phyloP scores from a whole-genome alignment of 2,888 invertebrate species.

The Macaria liturata region DNA sequence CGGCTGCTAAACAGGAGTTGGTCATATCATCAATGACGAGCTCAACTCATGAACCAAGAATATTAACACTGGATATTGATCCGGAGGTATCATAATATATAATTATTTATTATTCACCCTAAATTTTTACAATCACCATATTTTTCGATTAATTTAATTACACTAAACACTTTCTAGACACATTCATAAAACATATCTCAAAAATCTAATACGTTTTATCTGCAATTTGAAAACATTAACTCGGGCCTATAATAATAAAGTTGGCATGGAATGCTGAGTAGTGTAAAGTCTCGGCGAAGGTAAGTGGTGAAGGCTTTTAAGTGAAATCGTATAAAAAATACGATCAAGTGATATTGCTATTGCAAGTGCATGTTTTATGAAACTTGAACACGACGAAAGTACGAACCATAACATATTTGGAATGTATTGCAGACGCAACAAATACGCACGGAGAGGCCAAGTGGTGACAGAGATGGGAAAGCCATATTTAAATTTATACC shows the following conservation, averaged over 20 bases:
- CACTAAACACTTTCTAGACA: constrained; percentile 28
- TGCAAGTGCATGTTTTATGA: constrained; percentile 9
- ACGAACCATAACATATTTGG: constrained; percentile 34
- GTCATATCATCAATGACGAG: constrained; percentile 78
- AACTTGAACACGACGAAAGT: constrained; percentile 7
- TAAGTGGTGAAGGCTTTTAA: constrained; percentile 63
- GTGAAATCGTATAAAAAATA: constrained; percentile 18
- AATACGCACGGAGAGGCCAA: constrained; percentile 79
- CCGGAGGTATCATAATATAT: constrained; percentile 82
- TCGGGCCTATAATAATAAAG: constrained; percentile 24
- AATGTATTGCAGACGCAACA: constrained; percentile 76
- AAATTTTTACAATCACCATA: constrained; percentile 26
- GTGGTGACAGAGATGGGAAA: constrained; percentile 60
- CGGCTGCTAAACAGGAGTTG: constrained; percentile 84
- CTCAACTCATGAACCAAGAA: constrained; percentile 80
- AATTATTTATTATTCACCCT: constrained; percentile 36
- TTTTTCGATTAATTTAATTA: constrained; percentile 31
- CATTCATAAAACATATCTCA: constrained; percentile 21
- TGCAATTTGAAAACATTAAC: constrained; percentile 31
- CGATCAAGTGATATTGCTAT: constrained; percentile 17
- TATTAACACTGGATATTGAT: constrained; percentile 85
- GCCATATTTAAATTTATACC: constrained; percentile 77
- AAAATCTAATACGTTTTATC: constrained; percentile 25
- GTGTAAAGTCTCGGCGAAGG: constrained; percentile 42
- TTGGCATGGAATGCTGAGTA: constrained; percentile 38